Evolutionary conservation across 2,797 vertebrate genomes (phyloP), one percentile per base, ranked within the genome.

Genomic region (Hafferia zeledoni): DNA sequence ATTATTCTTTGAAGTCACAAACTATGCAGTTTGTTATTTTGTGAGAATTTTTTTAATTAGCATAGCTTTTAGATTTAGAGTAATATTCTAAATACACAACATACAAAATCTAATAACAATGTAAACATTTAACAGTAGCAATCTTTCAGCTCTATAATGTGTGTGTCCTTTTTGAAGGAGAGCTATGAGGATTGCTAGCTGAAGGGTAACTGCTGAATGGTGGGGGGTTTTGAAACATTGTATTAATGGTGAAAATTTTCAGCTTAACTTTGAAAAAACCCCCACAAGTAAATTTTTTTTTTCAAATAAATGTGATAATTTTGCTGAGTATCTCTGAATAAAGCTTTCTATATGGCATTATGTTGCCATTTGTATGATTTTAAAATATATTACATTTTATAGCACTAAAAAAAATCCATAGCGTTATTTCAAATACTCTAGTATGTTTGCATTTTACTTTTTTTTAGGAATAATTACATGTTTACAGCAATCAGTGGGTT

Each of bases 391-490:
- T 74, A 17, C 8, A 6, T 65, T 60, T 20, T 25, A 46, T 27
- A 50, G 10, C 13, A 47, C 19, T 24, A 12, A 55, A 80, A 67
- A 86, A 84, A 76, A 24, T 39, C 15, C 24, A 15, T 28, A 33
- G 12, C 31, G 59, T 24, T 37, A 72, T 67, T 69, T 41, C 25
- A 79, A 37, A 56, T 20, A 47, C 1, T 55, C 31, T 75, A 23
- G 12, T 13, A 11, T 61, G 39, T n/a, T 84, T 85, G 23, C 28
- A 47, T 90, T 69, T 83, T 70, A 47, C 55, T 78, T 89, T 95
- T 95, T 89, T 89, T 64, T 57, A 84, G n/a, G 63, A 88, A 70
- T 55, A 80, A 63, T 91, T 70, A 49, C 39, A 8, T 81, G 56
- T 65, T 93, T 86, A 35, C 33, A 93, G 60, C 30, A 80, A 59